These are phyloP conservation scores for Spialia ferax DNA, from an alignment of 2,888 invertebrate species.

Conservation along the genomic window DNA sequence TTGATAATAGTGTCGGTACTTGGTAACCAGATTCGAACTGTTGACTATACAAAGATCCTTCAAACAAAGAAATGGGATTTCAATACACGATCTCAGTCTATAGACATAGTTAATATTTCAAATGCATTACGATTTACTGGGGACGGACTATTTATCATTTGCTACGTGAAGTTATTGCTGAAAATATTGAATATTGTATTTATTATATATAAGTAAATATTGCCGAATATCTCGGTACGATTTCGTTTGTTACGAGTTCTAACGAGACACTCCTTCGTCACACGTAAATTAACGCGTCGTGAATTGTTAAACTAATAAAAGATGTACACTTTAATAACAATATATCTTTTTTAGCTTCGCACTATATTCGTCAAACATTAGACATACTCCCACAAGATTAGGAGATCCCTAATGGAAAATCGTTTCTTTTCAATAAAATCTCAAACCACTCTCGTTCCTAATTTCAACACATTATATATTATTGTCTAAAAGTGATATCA, in stretches of 20 bases:
- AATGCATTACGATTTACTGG: conserved; percentile 58
- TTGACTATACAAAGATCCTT: conserved; percentile 13
- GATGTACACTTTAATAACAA: conserved; percentile 24
- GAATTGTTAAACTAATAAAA: conserved; percentile 27
- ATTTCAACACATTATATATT: conserved; percentile 6
- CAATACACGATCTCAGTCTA: conserved; percentile 43
- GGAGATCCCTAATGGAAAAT: not conserved
- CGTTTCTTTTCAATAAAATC: conserved; percentile 11
- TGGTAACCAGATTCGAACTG: conserved; percentile 2
- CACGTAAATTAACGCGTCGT: conserved; percentile 18
- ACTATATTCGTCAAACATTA: conserved; percentile 15
- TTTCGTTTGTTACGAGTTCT: not conserved
- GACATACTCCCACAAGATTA: not conserved
- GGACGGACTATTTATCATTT: conserved; percentile 64
- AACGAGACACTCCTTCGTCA: conserved; percentile 18
- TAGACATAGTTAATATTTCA: conserved; percentile 45
- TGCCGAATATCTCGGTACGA: conserved; percentile 25
- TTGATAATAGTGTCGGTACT: too few species aligned
- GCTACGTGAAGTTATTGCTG: conserved; percentile 39
- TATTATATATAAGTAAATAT: conserved; percentile 8
- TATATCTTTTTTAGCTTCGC: conserved; percentile 36
- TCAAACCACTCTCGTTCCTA: conserved; percentile 11
- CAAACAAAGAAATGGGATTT: conserved; percentile 17
- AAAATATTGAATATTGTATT: conserved; percentile 19
- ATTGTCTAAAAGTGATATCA: too few species aligned